Evolutionary conservation across 2,888 invertebrate species (phyloP), one percentile per base, ranked within the genome.

Genomic region (Aleiodes testaceus): DNA sequence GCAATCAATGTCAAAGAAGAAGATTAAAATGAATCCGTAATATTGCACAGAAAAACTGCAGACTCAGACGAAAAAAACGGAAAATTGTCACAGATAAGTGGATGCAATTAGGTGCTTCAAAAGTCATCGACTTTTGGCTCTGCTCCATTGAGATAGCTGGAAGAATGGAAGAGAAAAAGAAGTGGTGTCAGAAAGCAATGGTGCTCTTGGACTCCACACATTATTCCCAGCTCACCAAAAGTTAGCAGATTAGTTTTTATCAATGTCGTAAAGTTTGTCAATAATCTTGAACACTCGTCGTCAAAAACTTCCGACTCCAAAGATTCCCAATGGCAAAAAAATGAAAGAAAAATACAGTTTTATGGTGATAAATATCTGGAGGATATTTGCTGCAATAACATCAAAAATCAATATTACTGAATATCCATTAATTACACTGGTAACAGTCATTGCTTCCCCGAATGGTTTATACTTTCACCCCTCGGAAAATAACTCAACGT

Each of bases 281-380:
- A 59, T 59, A 42, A 12, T 7, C 42, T 42, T 36, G 16, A 42
- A 36, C 59, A 59, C 59, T 42, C 11, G 36, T 36, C 36, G 2
- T 59, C 30, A 59, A 59, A 18, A 59, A 59, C 53, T 53, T 53
- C n/a, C n/a, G 53, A 26, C 26, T 53, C 30, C n/a, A n/a, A 53
- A 53, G 42, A 59, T 36, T 59, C 11, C n/a, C 14, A 6, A 14
- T 30, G n/a, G 3, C 12, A 16, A 7, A 55, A n/a, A 30, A 22
- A n/a, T n/a, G n/a, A 6, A n/a, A n/a, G n/a, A 2, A 11, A 3
- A n/a, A 1, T 36, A 59, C 9, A 42, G 18, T 42, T 18, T 3
- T 3, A 14, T 59, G 9, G 9, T 42, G 42, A 59, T 36, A 42
- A 36, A 59, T 36, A 59, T 59, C 42, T 59, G 16, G 16, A 6